These are phyloP conservation scores for Spermophilus dauricus DNA, from an alignment of 2,113 vertebrate species.

Conservation along the genomic window DNA sequence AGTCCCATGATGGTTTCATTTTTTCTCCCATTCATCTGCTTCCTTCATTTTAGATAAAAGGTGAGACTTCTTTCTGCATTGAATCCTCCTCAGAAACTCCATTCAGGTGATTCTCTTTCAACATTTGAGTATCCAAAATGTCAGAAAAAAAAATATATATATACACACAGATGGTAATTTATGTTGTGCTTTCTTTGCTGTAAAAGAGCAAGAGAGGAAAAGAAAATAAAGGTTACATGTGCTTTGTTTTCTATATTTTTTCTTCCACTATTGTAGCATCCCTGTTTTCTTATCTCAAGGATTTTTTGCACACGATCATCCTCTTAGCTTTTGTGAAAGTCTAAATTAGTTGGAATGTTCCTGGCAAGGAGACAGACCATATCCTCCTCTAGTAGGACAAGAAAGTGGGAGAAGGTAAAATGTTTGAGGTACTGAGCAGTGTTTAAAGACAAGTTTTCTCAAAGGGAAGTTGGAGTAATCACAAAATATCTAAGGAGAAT, in stretches of 20 bases:
- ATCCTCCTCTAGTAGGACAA: background rate
- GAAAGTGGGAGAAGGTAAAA: background rate
- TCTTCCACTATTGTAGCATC: background rate
- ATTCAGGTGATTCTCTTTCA: background rate
- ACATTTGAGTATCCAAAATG: background rate
- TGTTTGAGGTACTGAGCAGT: background rate
- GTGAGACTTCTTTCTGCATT: background rate
- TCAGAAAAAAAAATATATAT: background rate
- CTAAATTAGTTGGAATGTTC: background rate
- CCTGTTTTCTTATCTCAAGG: background rate
- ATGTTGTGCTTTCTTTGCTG: background rate
- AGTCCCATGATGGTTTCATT: background rate
- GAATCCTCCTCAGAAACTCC: background rate
- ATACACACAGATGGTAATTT: background rate
- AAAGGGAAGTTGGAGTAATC: background rate
- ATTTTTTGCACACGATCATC: background rate
- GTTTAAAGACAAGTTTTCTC: background rate
- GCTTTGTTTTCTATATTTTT: background rate
- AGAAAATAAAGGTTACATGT: background rate
- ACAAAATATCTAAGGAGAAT: background rate
- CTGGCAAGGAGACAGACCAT: background rate
- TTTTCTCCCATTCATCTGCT: background rate
- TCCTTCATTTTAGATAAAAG: background rate
- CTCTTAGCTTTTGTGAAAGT: conserved; percentile 13
- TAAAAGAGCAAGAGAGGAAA: background rate